Evolutionary conservation across 2,797 vertebrate genomes (phyloP), one percentile per base, ranked within the genome.

Genomic region (Philypnodon macrostomus): DNA sequence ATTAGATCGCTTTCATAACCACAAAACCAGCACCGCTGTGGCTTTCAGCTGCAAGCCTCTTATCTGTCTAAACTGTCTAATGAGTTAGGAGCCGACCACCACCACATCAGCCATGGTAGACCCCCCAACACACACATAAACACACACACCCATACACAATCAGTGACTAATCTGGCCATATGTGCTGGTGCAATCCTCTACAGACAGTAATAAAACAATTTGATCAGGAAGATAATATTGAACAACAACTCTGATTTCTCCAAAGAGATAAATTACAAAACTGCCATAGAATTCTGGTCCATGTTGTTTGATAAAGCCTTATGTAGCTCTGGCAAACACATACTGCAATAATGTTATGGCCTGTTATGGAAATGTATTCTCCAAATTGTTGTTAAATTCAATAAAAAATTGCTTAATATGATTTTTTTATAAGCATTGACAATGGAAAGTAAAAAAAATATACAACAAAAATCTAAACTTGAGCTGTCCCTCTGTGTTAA

Each of bases 1-100:
- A 85, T 85, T 85, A 87, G 74, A 84, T 81, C 54, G 64, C 71
- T 81, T 80, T 81, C 73, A 72, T 56, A 77, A 59, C 77, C 81
- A 35, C 75, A 75, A 78, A 82, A 69, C 64, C 74, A 21, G 69
- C 21, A 59, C 70, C 51, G 56, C 66, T 30, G 58, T 70, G 67
- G 78, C 68, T 79, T 79, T 83, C 65, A 70, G 69, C 75, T 66
- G 62, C 77, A 82, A 84, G 80, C 81, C 77, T 84, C 80, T 85
- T 83, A 85, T 79, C 75, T 81, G 33, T 73, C 70, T 58, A 62
- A 75, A 67, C 26, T 19, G 47, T 72, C 70, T 81, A 81, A 85
- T 80, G 82, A 81, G 77, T 81, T 73, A 62, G 67, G 77, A 69
- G 65, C 73, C 58, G 64, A 61, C 79, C 77, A 50, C 65, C 72